Conservation (phyloP, 2,888 invertebrate species). For the Meganola albula region DNA sequence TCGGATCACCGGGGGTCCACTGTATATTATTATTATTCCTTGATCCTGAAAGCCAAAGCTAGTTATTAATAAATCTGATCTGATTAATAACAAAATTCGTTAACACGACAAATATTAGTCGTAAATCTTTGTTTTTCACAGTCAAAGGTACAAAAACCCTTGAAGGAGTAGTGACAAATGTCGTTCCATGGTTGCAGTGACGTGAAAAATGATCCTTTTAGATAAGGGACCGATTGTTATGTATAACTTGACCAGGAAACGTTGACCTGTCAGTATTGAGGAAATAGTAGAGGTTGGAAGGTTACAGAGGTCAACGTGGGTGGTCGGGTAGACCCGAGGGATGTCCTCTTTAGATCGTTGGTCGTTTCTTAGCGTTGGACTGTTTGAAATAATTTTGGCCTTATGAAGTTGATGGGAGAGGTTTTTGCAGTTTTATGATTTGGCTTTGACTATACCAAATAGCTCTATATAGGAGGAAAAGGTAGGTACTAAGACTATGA, state of each 20-base stretch:
- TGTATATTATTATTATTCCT: too few relatives aligned
- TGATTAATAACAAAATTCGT: too few relatives aligned
- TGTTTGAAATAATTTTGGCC: slow-evolving; percentile 47
- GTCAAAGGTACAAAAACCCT: slow-evolving; percentile 53
- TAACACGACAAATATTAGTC: too few relatives aligned
- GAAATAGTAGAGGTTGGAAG: background rate
- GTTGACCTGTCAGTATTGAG: slow-evolving; percentile 25
- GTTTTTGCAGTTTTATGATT: slow-evolving; percentile 15
- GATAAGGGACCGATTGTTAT: slow-evolving; percentile 69
- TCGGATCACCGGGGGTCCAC: too few relatives aligned
- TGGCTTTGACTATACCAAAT: too few relatives aligned
- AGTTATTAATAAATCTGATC: too few relatives aligned
- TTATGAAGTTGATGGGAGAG: slow-evolving; percentile 26
- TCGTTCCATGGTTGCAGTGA: slow-evolving; percentile 58
- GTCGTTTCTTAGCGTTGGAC: slow-evolving; percentile 33
- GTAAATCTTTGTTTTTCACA: slow-evolving; percentile 52
- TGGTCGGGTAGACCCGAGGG: slow-evolving; percentile 32
- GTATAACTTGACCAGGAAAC: slow-evolving; percentile 40
- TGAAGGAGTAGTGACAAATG: slow-evolving; percentile 68
- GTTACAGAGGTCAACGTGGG: slow-evolving; percentile 21
- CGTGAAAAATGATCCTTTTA: slow-evolving; percentile 71
- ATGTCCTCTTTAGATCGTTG: slow-evolving; percentile 40
- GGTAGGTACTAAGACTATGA: too few relatives aligned
- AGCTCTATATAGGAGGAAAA: too few relatives aligned
- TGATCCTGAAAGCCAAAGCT: too few relatives aligned